Conservation (phyloP, 2,888 invertebrate genomes). For the Esperia sulphurella region DNA sequence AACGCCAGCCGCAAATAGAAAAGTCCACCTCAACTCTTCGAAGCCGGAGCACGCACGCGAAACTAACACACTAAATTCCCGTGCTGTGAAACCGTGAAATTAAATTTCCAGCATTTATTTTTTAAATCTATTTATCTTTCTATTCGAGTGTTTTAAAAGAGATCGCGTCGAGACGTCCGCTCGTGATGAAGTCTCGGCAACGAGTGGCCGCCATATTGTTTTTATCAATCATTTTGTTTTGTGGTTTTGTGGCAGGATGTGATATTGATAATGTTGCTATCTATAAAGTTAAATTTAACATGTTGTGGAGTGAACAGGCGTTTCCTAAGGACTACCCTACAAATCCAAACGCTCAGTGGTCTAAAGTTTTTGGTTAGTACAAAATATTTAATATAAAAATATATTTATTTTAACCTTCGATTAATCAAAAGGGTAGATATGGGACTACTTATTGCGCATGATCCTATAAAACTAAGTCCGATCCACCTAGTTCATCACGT, state of each 20-base stretch:
- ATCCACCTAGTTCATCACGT: too few relatives aligned
- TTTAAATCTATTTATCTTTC: conserved; percentile 6
- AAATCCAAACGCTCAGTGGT: conserved; percentile 96
- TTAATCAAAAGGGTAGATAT: too few relatives aligned
- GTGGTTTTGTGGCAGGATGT: conserved; percentile 66
- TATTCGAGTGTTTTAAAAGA: conserved; percentile 7
- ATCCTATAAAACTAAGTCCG: too few relatives aligned
- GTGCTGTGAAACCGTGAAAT: conserved; percentile 23
- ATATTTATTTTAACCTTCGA: too few relatives aligned
- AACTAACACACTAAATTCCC: conserved; percentile 18
- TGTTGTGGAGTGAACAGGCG: conserved; percentile 91
- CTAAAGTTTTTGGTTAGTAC: conserved; percentile 91
- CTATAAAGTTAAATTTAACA: conserved; percentile 91
- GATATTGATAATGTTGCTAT: conserved; percentile 89
- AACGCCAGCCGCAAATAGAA: conserved; percentile 69
- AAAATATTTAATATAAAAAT: not conserved
- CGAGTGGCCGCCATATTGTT: conserved; percentile 64
- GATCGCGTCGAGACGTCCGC: conserved; percentile 29
- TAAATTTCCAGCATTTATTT: conserved; percentile 9
- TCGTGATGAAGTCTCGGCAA: conserved; percentile 37
- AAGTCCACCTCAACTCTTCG: conserved; percentile 63
- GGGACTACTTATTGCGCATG: too few relatives aligned
- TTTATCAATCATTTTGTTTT: conserved; percentile 34
- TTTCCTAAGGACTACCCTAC: conserved; percentile 96
- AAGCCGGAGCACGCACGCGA: conserved; percentile 54